A percentile compares a stretch with the other conserved stretches of the same genome.
Conservation (phyloP, 2,888 invertebrate genomes). For the Coleophora flavipennella region DNA sequence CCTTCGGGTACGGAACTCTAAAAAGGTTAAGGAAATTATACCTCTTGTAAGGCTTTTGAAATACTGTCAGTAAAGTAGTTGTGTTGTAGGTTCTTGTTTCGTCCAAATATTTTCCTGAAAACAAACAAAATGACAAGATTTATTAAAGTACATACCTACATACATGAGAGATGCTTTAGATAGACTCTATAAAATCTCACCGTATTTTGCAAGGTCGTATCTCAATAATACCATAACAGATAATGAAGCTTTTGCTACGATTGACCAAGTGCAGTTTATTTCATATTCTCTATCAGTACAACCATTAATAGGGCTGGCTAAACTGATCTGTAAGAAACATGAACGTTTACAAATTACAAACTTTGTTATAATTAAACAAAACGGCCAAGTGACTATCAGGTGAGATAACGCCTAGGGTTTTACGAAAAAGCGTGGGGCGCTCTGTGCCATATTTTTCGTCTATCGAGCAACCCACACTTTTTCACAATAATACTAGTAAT, state of each 20-base stretch:
- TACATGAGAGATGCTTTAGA: background rate
- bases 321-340: slow-evolving; percentile 27
- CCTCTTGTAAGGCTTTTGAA: too few relatives aligned
- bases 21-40: too few relatives aligned
- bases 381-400: too few relatives aligned
- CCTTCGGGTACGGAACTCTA: too few relatives aligned
- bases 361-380: too few relatives aligned
- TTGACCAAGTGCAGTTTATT: slow-evolving; percentile 30
- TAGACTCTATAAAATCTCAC: slow-evolving; percentile 27
- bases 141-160: too few relatives aligned
- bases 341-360: background rate
- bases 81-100: slow-evolving; percentile 28
- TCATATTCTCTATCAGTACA: slow-evolving; percentile 20
- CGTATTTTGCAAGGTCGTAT: slow-evolving; percentile 34
- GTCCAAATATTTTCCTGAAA: slow-evolving; percentile 33
- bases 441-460: too few relatives aligned
- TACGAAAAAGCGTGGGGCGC: too few relatives aligned
- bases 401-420: too few relatives aligned
- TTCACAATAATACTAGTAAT: too few relatives aligned
- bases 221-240: slow-evolving; percentile 33
- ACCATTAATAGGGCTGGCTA: slow-evolving; percentile 31
- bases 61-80: slow-evolving; percentile 23
- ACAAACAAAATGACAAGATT: background rate
- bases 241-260: slow-evolving; percentile 37
- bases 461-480: too few relatives aligned